Conservation (phyloP, 2,888 invertebrate species). For the Mantis religiosa region DNA sequence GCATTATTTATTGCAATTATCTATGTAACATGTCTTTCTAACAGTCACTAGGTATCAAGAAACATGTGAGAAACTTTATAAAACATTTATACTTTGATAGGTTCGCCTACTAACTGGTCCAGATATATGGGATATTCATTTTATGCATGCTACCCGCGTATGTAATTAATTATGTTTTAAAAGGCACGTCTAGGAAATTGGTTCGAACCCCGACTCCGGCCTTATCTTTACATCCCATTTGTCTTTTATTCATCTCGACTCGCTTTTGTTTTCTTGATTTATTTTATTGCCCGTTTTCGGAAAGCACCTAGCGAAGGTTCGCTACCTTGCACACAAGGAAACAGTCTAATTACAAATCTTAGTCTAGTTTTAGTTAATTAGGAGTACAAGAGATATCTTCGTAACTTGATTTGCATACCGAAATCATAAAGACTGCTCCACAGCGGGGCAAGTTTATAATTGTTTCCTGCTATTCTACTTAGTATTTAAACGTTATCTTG, state of each 20-base stretch:
- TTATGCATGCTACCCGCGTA: no score
- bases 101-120: no score
- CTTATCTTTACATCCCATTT: neutral
- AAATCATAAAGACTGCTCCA: conserved; percentile 17
- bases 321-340: neutral
- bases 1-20: no score
- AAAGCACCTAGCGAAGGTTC: neutral
- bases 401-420: conserved; percentile 22
- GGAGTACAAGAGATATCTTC: conserved; percentile 18
- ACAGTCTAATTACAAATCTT: conserved; percentile 19
- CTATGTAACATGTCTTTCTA: no score
- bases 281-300: neutral
- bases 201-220: no score
- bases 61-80: no score
- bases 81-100: no score
- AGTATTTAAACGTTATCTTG: conserved; percentile 21
- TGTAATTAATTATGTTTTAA: no score
- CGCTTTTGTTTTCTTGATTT: neutral
- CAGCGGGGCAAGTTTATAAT: conserved; percentile 20
- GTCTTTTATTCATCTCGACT: neutral
- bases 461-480: conserved; percentile 24
- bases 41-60: no score
- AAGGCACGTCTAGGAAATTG: no score
- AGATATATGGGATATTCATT: no score
- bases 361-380: conserved; percentile 24